Base-by-base conservation (phyloP, 2,113 vertebrate genomes). In the Larimichthys polyactis region DNA sequence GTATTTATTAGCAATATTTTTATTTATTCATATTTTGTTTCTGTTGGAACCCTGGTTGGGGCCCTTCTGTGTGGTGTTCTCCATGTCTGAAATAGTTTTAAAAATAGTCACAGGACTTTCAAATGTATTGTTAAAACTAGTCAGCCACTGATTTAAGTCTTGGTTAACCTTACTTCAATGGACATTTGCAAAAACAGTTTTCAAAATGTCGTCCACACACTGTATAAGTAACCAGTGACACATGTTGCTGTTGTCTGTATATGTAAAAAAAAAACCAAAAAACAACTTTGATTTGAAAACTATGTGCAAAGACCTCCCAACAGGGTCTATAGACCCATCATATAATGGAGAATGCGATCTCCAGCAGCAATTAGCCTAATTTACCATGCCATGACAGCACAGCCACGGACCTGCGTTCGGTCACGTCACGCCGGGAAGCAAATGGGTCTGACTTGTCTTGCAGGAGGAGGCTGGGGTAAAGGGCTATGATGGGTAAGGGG, bases 391-490 rank as follows among this genome's bases (percentile, higher is more conserved):
- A 73, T 82, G 58, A 55, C 51, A 48, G 83, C 65, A 70, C 32
- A 49, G 60, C 68, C 68, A 77, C n/a, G 6, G 78, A 83, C 85
- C 79, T 91, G 91, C 24, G 0, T 76, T 82, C 72, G 73, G 87
- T 92, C 91, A 89, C 83, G 85, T 92, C 80, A 68, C 64, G 32
- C 48, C 48, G 19, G 46, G 67, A 79, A 29, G 44, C 19, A 17
- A 52, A 20, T 12, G 72, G 62, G 75, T 46, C 32, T 36, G 22
- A 73, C 73, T 32, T 62, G 63, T 72, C 76, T 59, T 49, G n/a
- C 1, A n/a, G 20, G 2, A 75, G 15, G 46, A 58, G 64, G 12
- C 16, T 43, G 20, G 32, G 27, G 48, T 76, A 44, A 58, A 32
- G 54, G 66, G 46, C 43, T 9, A 27, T 4, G 12, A 14, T 40